Base-by-base conservation (phyloP, 1,140 invertebrate species). In the Hydropsyche tenuis region DNA sequence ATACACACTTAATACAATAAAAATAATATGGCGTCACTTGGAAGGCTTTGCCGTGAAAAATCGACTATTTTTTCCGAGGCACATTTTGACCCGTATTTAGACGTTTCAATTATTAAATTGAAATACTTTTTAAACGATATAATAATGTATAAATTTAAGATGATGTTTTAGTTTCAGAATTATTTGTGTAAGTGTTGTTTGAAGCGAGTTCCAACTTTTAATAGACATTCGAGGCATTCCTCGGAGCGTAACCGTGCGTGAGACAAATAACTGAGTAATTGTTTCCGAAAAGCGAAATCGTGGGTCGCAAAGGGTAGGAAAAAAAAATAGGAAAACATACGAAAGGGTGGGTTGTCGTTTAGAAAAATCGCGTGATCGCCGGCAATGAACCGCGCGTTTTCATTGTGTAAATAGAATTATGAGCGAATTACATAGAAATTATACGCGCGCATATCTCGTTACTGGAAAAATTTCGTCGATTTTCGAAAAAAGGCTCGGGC, bases 331-430 rank as follows among this genome's bases (percentile, higher is more conserved):
- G 9, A 37, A 37, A 37, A 37, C 14, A 48, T 48, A 48, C 16
- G 16, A 25, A 60, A 14, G 56, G 23, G 56, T 25, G 56, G 11
- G 20, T 12, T 60, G 20, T 60, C 56, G 56, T 25, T 70, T 70
- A 56, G 30, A 70, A 70, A 70, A 70, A 70, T 72, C 42, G 70
- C 70, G 60, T 72, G 70, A 37, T 18, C 22, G 14, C 22, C 7
- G 37, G 56, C 43, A 72, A 72, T 72, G 62, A 72, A 72, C 70
- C 42, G 20, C 23, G 23, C 70, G 51, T 70, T 72, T 63, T 63
- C 60, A 63, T 72, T 72, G 70, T 72, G 70, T 72, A 72, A 72
- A 72, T 72, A 72, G 70, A 72, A 72, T 72, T 72, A 72, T 63
- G 70, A 64, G 53, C 60, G 60, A 72, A 72, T 72, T 72, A 72